A percentile compares a stretch with the other conserved stretches of the same genome.
phyloP scores from a whole-genome alignment of 2,888 invertebrate species.

The Meghimatium bilineatum region DNA sequence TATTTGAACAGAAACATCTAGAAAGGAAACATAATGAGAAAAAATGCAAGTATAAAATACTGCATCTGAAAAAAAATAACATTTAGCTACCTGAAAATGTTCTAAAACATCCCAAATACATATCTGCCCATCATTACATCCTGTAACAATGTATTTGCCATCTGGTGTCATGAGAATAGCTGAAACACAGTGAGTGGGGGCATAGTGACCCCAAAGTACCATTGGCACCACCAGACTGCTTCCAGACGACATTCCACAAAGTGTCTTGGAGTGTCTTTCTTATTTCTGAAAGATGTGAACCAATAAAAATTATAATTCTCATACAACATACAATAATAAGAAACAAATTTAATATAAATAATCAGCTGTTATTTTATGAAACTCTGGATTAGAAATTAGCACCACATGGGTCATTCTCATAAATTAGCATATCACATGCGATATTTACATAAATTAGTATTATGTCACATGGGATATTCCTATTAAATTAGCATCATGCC shows the following conservation, averaged over 20 bases:
- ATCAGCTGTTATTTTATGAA: too few relatives aligned
- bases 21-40: background rate
- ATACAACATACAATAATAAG: background rate
- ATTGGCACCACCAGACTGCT: slow-evolving; percentile 91
- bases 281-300: slow-evolving; percentile 19
- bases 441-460: too few relatives aligned
- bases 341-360: too few relatives aligned
- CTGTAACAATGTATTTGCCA: slow-evolving; percentile 94
- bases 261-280: background rate
- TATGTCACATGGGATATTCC: background rate
- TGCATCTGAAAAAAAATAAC: background rate
- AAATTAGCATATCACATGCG: too few relatives aligned
- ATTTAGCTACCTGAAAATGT: slow-evolving; percentile 68
- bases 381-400: too few relatives aligned
- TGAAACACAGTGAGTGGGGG: slow-evolving; percentile 97
- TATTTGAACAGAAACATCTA: background rate
- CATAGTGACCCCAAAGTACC: slow-evolving; percentile 96
- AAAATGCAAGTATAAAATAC: background rate
- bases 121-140: slow-evolving; percentile 98
- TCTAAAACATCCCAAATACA: slow-evolving; percentile 90
- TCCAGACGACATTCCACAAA: slow-evolving; percentile 60
- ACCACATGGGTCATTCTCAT: too few relatives aligned
- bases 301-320: background rate
- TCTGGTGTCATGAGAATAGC: slow-evolving; percentile 93
- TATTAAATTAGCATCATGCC: too few relatives aligned